These are phyloP conservation scores for Caradrina kadenii DNA, from an alignment of 2,888 invertebrate species.

Conservation along the genomic window DNA sequence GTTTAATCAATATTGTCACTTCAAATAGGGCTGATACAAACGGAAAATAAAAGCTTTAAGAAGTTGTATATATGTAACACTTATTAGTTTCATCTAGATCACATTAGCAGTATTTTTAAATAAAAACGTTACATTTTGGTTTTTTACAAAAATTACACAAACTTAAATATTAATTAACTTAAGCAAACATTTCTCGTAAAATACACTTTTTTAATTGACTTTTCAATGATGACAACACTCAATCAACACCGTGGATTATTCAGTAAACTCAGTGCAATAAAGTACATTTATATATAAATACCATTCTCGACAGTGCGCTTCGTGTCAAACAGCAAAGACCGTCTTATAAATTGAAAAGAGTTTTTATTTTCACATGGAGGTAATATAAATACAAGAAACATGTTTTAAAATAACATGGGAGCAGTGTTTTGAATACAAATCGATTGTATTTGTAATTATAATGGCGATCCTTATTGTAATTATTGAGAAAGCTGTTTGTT, in stretches of 20 bases:
- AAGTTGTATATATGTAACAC: no score
- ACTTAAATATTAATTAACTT: no score
- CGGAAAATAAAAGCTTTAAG: neutral
- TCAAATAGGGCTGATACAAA: slow-evolving; percentile 27
- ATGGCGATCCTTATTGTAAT: slow-evolving; percentile 40
- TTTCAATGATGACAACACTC: neutral
- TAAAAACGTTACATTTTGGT: no score
- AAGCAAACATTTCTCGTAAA: no score
- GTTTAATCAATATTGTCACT: slow-evolving; percentile 42
- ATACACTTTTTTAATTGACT: neutral
- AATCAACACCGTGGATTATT: neutral
- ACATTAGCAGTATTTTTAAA: no score
- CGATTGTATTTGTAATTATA: slow-evolving; percentile 38
- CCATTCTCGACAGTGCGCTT: neutral
- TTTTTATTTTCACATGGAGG: slow-evolving; percentile 16
- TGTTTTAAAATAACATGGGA: slow-evolving; percentile 23
- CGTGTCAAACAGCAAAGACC: slow-evolving; percentile 33
- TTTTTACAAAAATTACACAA: no score
- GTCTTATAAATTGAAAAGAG: slow-evolving; percentile 21
- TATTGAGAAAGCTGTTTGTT: slow-evolving; percentile 48
- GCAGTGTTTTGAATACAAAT: slow-evolving; percentile 41
- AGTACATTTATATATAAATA: neutral
- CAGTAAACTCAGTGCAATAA: neutral
- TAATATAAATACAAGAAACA: slow-evolving; percentile 18
- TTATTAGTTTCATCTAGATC: no score